Evolutionary conservation across 2,888 invertebrate genomes (phyloP).

Genomic region (Ditula angustiorana): DNA sequence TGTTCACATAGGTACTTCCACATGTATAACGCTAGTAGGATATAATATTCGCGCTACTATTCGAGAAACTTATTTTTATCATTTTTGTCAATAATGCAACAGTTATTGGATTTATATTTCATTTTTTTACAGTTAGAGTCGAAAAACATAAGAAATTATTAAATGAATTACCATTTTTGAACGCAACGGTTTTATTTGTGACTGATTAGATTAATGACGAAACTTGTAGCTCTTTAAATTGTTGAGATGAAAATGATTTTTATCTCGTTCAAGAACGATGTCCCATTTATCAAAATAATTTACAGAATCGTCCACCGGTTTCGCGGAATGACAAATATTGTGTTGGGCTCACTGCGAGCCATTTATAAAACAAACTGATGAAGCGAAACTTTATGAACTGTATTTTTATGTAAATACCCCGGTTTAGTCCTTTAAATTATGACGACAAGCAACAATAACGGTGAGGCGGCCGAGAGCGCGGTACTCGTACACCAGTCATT

Average conservation of each 20-base stretch:
- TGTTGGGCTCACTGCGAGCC: slow-evolving; percentile 14
- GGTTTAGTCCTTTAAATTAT: slow-evolving; percentile 60
- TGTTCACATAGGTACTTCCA: too few relatives aligned
- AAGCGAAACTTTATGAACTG: slow-evolving; percentile 42
- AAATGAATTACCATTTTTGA: too few relatives aligned
- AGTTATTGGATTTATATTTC: too few relatives aligned
- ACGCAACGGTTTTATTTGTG: too few relatives aligned
- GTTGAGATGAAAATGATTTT: slow-evolving; percentile 14
- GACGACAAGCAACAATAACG: slow-evolving; percentile 51
- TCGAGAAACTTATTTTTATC: too few relatives aligned
- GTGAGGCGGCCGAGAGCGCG: slow-evolving; percentile 48
- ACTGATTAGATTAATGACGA: background rate
- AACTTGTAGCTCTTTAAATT: background rate
- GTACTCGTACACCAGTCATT: slow-evolving; percentile 54
- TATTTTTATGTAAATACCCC: slow-evolving; percentile 57
- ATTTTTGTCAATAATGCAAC: too few relatives aligned
- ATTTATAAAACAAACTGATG: slow-evolving; percentile 38
- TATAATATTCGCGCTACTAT: too few relatives aligned
- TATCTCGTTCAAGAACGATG: slow-evolving; percentile 15
- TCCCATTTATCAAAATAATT: slow-evolving; percentile 27
- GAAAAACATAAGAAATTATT: too few relatives aligned
- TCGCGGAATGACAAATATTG: slow-evolving; percentile 32
- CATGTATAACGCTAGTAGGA: too few relatives aligned
- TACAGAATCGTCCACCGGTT: slow-evolving; percentile 6
- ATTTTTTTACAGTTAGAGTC: too few relatives aligned